Evolutionary conservation across 2,797 vertebrate species (phyloP).

Genomic region (Antennarius maculatus): DNA sequence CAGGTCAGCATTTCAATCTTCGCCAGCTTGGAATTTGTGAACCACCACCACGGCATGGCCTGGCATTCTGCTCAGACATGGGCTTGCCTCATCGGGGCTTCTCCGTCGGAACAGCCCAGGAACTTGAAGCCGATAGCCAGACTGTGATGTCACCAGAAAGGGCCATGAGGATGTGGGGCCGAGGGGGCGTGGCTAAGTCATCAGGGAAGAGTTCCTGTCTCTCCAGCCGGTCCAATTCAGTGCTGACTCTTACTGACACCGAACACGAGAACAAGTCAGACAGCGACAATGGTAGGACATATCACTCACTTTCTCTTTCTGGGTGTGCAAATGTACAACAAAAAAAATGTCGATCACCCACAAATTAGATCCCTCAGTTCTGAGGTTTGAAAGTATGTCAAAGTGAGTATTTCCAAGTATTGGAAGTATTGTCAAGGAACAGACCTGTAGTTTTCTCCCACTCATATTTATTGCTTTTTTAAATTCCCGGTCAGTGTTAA

Average conservation of each 20-base stretch:
- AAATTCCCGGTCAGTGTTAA: not conserved
- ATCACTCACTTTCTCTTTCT: not conserved
- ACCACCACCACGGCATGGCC: slow-evolving; percentile 91
- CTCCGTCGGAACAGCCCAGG: slow-evolving; percentile 90
- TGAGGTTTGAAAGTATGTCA: too few relatives aligned
- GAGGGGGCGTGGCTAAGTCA: slow-evolving; percentile 83
- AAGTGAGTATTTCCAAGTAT: too few relatives aligned
- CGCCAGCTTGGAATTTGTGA: slow-evolving; percentile 98
- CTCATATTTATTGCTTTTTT: not conserved
- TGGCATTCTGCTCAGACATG: slow-evolving; percentile 96
- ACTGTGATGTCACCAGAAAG: slow-evolving; percentile 97
- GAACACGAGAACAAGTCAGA: slow-evolving; percentile 99
- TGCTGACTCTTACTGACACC: slow-evolving; percentile 96
- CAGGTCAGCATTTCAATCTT: slow-evolving; percentile 97
- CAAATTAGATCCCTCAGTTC: too few relatives aligned
- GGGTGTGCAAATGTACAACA: too few relatives aligned
- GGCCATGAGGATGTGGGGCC: slow-evolving; percentile 95
- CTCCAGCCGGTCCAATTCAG: slow-evolving; percentile 98
- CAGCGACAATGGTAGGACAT: slow-evolving; percentile 92
- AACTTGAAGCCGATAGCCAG: slow-evolving; percentile 89
- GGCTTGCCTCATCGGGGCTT: slow-evolving; percentile 95
- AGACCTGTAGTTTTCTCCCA: not conserved
- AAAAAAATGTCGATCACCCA: too few relatives aligned
- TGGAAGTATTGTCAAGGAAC: too few relatives aligned
- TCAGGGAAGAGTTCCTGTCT: slow-evolving; percentile 91